phyloP scores from a whole-genome alignment of 2,113 vertebrate genomes.

The Phyllostomus hastatus region DNA sequence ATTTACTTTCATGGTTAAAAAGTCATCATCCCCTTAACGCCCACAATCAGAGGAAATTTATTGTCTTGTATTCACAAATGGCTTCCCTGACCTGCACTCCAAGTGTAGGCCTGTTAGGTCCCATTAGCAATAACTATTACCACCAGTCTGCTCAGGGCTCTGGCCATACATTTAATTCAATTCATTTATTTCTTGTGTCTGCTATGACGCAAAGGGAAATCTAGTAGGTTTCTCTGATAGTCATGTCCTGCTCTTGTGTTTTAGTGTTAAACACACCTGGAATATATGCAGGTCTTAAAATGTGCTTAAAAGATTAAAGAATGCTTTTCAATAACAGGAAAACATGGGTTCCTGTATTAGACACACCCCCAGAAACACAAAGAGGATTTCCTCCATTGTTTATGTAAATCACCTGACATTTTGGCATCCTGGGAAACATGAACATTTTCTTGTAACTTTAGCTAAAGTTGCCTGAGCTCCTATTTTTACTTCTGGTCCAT shows the following conservation, averaged over 20 bases:
- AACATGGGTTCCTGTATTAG: conserved; percentile 67
- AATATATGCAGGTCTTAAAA: conserved; percentile 39
- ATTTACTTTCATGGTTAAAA: conserved; percentile 35
- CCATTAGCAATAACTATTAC: background rate
- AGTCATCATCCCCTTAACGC: background rate
- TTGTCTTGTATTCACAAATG: background rate
- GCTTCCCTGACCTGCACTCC: background rate
- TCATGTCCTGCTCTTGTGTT: background rate
- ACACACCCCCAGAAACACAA: conserved; percentile 57
- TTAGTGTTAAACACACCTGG: conserved; percentile 50
- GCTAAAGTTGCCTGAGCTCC: background rate
- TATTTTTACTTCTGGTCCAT: conserved; percentile 8
- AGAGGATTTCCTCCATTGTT: conserved; percentile 71
- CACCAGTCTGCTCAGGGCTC: background rate
- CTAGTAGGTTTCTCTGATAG: background rate
- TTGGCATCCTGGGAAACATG: conserved; percentile 54
- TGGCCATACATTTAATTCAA: background rate
- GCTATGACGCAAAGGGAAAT: background rate
- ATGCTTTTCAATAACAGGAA: conserved; percentile 73
- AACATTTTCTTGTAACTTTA: conserved; percentile 36
- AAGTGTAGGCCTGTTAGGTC: background rate
- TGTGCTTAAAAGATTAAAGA: conserved; percentile 71
- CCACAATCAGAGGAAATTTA: background rate
- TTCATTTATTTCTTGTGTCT: background rate
- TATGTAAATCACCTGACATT: conserved; percentile 62